Conservation (phyloP, 1,140 invertebrate species). For the Cylas formicarius region DNA sequence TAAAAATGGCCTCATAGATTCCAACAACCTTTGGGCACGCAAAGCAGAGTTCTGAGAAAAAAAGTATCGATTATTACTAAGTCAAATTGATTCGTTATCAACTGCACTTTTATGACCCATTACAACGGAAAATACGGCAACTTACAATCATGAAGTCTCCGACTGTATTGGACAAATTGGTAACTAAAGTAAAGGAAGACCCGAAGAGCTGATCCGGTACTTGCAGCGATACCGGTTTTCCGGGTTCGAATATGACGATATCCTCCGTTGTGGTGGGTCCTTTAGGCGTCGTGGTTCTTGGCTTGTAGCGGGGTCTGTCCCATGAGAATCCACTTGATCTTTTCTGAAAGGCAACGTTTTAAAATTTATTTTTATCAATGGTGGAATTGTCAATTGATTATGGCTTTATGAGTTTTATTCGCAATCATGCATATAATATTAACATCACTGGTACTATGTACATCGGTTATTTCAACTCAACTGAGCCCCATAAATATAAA, state of each 20-base stretch:
- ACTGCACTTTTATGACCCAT: background rate
- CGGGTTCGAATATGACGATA: slow-evolving; percentile 61
- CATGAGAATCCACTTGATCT: slow-evolving; percentile 31
- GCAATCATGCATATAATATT: no score
- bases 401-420: no score
- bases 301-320: slow-evolving; percentile 18
- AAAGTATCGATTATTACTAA: slow-evolving; percentile 3
- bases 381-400: no score
- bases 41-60: slow-evolving; percentile 48
- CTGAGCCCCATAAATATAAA: no score
- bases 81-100: no score
- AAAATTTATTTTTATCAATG: no score
- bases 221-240: slow-evolving; percentile 51
- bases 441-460: no score
- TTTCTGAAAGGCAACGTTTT: no score
- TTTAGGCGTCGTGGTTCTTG: slow-evolving; percentile 27
- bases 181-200: slow-evolving; percentile 61
- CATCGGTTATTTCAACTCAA: no score
- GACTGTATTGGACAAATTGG: slow-evolving; percentile 59
- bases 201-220: slow-evolving; percentile 60
- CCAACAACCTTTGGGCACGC: slow-evolving; percentile 45
- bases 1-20: slow-evolving; percentile 48
- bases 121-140: background rate
- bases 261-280: slow-evolving; percentile 52
- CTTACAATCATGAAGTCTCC: slow-evolving; percentile 63